phyloP scores from a whole-genome alignment of 2,797 vertebrate genomes.

The Trematomus bernacchii region DNA sequence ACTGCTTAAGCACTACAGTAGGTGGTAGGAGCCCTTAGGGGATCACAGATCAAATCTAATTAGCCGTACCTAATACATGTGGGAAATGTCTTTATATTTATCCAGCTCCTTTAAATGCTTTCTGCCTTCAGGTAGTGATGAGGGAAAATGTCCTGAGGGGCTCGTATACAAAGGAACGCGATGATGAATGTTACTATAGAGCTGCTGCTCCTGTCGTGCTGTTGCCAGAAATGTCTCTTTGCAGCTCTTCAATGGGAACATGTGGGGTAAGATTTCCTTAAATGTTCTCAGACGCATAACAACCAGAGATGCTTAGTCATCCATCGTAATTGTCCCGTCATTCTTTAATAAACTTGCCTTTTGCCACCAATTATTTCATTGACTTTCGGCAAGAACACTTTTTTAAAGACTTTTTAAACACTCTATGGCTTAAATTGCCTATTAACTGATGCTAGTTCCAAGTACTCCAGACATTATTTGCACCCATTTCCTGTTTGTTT shows the following conservation, averaged over 20 bases:
- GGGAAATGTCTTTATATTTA: constrained; percentile 78
- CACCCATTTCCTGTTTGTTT: constrained; percentile 27
- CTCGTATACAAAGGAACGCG: constrained; percentile 34
- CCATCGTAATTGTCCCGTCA: constrained; percentile 54
- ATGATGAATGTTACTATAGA: constrained; percentile 35
- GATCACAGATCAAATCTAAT: constrained; percentile 80
- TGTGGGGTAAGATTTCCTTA: constrained; percentile 16
- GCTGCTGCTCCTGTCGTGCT: constrained; percentile 36
- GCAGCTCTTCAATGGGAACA: constrained; percentile 40
- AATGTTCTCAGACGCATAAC: constrained; percentile 42
- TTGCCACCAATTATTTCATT: constrained; percentile 55
- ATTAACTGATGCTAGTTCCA: constrained; percentile 38
- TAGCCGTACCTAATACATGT: constrained; percentile 69
- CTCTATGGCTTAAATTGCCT: constrained; percentile 9
- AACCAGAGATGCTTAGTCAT: constrained; percentile 53
- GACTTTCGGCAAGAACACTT: constrained; percentile 37
- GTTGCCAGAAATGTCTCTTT: constrained; percentile 59
- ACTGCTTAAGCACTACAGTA: constrained; percentile 63
- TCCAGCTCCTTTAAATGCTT: constrained; percentile 68
- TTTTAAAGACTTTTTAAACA: constrained; percentile 43
- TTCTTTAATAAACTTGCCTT: constrained; percentile 50
- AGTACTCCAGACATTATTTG: constrained; percentile 24
- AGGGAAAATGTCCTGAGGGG: constrained; percentile 61
- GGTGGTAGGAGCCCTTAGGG: constrained; percentile 63
- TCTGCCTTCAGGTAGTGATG: constrained; percentile 67